A percentile compares a stretch with the other conserved stretches of the same genome.
Conservation (phyloP, 2,888 invertebrate species). For the Pardosa pseudoannulata region DNA sequence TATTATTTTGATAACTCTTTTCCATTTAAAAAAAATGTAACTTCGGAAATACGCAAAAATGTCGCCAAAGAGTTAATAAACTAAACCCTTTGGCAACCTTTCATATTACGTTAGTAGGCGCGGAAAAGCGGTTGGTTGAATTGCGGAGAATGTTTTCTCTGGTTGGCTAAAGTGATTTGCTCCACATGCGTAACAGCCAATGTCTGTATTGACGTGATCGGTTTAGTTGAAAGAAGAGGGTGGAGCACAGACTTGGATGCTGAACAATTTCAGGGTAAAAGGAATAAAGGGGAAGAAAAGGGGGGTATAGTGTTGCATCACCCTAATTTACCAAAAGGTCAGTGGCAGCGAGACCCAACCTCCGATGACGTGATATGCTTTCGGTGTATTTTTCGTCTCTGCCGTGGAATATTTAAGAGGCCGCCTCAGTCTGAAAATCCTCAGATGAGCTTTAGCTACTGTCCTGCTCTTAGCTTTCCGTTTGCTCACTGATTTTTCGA, state of each 20-base stretch:
- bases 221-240: background rate
- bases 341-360: constrained; percentile 7
- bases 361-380: background rate
- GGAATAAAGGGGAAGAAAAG: constrained; percentile 3
- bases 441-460: background rate
- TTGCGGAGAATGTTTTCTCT: background rate
- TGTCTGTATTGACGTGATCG: background rate
- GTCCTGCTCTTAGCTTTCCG: too few relatives aligned
- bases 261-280: background rate
- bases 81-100: background rate
- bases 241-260: background rate
- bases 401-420: background rate
- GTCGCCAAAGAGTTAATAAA: background rate
- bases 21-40: too few relatives aligned
- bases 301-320: constrained; percentile 8
- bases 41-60: background rate
- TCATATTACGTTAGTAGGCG: background rate
- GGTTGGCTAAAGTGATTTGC: background rate
- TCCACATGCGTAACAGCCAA: background rate
- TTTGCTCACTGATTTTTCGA: too few relatives aligned
- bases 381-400: background rate
- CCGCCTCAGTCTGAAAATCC: background rate
- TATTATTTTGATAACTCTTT: too few relatives aligned
- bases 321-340: background rate
- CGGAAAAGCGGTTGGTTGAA: background rate